Conservation (phyloP, 2,113 vertebrate genomes). For the Oreochromis spilurus region DNA sequence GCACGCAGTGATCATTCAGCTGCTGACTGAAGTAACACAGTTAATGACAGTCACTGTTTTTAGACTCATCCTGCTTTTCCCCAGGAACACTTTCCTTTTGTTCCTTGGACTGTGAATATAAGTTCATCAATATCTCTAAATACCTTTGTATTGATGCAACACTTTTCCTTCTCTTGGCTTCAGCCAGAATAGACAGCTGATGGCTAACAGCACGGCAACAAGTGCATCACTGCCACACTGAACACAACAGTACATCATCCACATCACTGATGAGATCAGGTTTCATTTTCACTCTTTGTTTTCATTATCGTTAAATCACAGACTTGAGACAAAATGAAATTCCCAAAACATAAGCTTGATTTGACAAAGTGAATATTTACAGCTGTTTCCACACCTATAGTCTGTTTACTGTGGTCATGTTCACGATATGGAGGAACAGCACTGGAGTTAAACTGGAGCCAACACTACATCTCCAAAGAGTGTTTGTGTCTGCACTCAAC, state of each 20-base stretch:
- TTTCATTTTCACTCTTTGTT: not conserved
- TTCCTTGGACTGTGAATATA: not conserved
- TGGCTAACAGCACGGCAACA: not conserved
- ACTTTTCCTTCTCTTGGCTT: not conserved
- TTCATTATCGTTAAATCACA: not conserved
- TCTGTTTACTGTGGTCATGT: not conserved
- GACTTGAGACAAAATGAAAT: not conserved
- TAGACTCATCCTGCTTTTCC: not conserved
- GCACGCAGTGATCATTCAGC: not conserved
- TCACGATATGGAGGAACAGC: not conserved
- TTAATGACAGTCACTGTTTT: not conserved
- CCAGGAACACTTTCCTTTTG: not conserved
- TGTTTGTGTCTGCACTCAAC: not conserved
- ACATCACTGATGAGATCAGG: rapidly evolving
- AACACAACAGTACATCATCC: not conserved
- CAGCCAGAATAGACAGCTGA: not conserved
- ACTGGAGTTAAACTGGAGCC: not conserved
- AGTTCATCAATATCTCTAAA: not conserved
- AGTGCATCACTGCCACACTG: not conserved
- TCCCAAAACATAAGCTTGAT: not conserved
- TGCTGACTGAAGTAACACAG: not conserved
- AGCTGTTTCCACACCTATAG: not conserved
- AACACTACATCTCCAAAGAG: not conserved
- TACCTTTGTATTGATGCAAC: not conserved
- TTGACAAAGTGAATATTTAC: not conserved